Evolutionary conservation across 2,113 vertebrate species (phyloP).

Genomic region (Dromaius novaehollandiae): DNA sequence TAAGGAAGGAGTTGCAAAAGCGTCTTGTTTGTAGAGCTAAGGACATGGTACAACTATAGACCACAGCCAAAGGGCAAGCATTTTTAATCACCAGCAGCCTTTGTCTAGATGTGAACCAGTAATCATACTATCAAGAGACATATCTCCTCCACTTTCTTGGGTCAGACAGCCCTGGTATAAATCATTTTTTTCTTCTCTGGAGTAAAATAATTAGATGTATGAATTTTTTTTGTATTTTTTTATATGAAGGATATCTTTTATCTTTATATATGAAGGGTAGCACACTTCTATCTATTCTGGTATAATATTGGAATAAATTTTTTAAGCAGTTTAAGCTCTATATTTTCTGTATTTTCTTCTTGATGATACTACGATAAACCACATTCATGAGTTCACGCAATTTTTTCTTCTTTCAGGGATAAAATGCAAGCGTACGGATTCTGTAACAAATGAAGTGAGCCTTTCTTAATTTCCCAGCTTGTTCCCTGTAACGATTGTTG

Average conservation of each 20-base stretch:
- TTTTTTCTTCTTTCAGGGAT: not conserved
- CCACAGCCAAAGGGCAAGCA: not conserved
- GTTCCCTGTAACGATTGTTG: not conserved
- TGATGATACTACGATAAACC: not conserved
- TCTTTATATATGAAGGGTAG: accelerated
- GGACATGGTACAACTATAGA: not conserved
- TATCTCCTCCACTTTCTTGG: not conserved
- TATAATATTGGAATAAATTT: not conserved
- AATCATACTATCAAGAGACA: not conserved
- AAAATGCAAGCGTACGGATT: not conserved
- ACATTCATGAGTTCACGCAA: not conserved
- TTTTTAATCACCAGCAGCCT: not conserved
- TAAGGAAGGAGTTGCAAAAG: accelerated
- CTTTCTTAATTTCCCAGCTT: not conserved
- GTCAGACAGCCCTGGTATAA: not conserved
- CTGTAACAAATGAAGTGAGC: not conserved
- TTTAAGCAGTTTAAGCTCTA: not conserved
- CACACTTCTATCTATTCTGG: not conserved
- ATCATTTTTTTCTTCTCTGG: not conserved
- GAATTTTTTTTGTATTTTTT: not conserved
- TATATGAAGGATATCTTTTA: not conserved
- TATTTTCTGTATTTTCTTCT: not conserved
- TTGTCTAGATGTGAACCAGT: not conserved
- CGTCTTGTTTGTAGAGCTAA: not conserved
- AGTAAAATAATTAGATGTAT: not conserved